These are phyloP conservation scores for Lithobates sylvaticus DNA, from an alignment of 2,797 vertebrate genomes.

Conservation along the genomic window DNA sequence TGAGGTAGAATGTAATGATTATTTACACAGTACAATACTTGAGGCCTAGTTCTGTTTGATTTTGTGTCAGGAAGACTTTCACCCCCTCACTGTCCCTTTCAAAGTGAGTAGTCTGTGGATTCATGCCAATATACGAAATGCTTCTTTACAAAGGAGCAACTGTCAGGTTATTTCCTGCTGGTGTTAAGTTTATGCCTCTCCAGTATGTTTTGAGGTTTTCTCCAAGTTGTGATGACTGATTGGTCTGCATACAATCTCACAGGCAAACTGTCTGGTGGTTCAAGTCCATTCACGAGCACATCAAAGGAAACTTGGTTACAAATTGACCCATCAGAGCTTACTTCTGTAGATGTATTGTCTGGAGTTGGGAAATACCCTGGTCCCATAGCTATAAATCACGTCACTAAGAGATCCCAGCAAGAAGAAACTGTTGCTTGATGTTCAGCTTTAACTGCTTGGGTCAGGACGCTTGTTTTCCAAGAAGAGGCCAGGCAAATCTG, in stretches of 20 bases:
- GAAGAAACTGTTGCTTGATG: constrained; percentile 9
- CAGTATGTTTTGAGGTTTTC: not conserved
- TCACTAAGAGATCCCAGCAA: constrained; percentile 10
- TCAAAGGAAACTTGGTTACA: constrained; percentile 31
- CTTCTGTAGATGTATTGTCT: constrained; percentile 19
- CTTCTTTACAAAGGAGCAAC: constrained; percentile 17
- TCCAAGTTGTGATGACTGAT: constrained; percentile 25
- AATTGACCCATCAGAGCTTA: constrained; percentile 19
- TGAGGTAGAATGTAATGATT: not conserved
- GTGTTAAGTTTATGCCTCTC: constrained; percentile 17
- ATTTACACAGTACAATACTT: constrained; percentile 5
- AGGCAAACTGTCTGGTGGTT: constrained; percentile 10
- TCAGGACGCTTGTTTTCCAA: constrained; percentile 12
- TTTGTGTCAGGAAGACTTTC: not conserved
- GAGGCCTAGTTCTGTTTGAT: not conserved
- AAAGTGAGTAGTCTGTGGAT: not conserved
- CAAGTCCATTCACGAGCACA: constrained; percentile 25
- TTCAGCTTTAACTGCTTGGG: not conserved
- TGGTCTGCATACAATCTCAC: not conserved
- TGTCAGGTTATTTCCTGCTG: constrained; percentile 32
- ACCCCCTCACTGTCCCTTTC: not conserved
- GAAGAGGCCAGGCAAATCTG: not conserved
- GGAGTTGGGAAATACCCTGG: constrained; percentile 4
- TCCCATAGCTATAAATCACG: constrained; percentile 40
- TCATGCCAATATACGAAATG: not conserved